Evolutionary conservation across 1,140 invertebrate species (phyloP).

Genomic region (Eufriesea mexicana): DNA sequence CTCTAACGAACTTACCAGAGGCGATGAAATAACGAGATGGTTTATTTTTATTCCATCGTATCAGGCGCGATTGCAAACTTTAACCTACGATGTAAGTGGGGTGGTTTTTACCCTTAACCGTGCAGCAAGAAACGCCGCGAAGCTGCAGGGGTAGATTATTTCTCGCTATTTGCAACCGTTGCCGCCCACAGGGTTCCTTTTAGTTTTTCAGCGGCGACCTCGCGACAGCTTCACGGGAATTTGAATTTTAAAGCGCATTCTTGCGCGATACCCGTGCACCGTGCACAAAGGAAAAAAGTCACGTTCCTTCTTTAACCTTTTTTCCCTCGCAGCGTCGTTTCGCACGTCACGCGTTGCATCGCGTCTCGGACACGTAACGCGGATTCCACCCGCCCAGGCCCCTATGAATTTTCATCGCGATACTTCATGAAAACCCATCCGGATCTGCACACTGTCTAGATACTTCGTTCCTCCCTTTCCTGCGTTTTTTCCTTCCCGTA

Average conservation of each 20-base stretch:
- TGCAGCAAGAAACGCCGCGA: neutral
- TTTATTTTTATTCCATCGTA: no score
- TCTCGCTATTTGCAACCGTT: neutral
- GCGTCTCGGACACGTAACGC: conserved; percentile 12
- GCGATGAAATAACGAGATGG: no score
- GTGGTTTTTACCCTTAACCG: neutral
- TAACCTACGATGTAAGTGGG: neutral
- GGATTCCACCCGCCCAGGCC: neutral
- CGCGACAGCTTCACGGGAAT: conserved; percentile 10
- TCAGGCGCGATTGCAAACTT: neutral
- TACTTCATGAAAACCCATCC: conserved; percentile 1
- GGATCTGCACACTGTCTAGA: neutral
- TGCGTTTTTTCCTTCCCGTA: no score
- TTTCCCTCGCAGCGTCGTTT: neutral
- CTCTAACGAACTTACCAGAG: no score
- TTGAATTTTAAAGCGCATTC: conserved; percentile 31
- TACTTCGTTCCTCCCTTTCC: no score
- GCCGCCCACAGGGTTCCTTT: neutral
- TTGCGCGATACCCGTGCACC: neutral
- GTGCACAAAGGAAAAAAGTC: conserved; percentile 22
- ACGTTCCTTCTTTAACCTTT: conserved; percentile 28
- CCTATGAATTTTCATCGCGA: conserved; percentile 40
- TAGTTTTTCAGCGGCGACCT: neutral
- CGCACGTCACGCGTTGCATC: conserved; percentile 17
- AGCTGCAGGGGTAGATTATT: neutral